Percentiles rank a stretch among this genome's conserved stretches.
Evolutionary conservation across 1,140 invertebrate species (phyloP).

Genomic region (Palaemon carinicauda): DNA sequence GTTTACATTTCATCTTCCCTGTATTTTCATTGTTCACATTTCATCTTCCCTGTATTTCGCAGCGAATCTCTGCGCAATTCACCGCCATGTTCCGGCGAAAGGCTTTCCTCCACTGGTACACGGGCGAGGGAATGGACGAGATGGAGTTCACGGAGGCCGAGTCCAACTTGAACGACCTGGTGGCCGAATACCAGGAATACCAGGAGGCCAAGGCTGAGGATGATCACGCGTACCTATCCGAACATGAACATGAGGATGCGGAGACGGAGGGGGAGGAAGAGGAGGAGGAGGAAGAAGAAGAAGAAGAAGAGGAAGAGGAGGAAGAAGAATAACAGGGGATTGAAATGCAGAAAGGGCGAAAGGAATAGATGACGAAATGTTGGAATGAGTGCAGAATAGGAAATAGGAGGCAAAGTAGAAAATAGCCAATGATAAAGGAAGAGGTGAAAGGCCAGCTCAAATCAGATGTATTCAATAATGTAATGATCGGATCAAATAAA

Average conservation of each 20-base stretch:
- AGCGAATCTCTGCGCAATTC: conserved; percentile 66
- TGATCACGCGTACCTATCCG: conserved; percentile 3
- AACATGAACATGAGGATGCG: conserved; percentile 39
- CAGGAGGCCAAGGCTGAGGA: conserved; percentile 58
- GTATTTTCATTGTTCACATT: no score
- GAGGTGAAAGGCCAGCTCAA: no score
- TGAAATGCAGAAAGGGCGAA: neutral
- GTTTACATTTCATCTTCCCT: no score
- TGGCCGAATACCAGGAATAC: conserved; percentile 72
- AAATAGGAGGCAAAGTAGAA: no score
- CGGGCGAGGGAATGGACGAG: conserved; percentile 69
- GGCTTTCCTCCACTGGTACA: conserved; percentile 71
- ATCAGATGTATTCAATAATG: no score
- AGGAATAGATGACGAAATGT: neutral
- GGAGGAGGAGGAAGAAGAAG: no score
- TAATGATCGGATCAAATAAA: no score
- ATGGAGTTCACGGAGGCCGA: conserved; percentile 72
- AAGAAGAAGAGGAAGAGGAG: no score
- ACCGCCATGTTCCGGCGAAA: conserved; percentile 70
- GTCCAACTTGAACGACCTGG: conserved; percentile 72
- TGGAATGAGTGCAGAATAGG: no score
- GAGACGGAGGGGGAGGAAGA: neutral
- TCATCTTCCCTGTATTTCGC: no score
- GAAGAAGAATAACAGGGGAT: no score
- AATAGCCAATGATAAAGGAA: no score